Evolutionary conservation across 2,888 invertebrate genomes (phyloP).

Genomic region (Hyposoter dolosus): DNA sequence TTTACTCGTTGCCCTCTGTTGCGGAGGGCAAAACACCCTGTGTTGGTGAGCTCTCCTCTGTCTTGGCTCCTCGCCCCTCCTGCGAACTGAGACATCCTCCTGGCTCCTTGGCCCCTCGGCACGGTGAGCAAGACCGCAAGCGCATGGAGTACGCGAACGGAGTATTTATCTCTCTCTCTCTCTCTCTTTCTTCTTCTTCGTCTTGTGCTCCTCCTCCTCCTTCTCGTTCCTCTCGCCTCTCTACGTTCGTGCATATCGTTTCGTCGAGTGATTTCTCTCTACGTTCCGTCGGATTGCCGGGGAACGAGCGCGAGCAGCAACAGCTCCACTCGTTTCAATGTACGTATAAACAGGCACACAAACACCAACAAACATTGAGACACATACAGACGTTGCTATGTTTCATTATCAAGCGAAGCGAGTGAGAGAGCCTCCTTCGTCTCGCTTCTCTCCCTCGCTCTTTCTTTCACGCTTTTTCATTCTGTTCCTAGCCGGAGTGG

Average conservation of each 20-base stretch:
- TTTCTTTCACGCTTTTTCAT: constrained; percentile 67
- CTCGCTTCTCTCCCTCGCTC: constrained; percentile 54
- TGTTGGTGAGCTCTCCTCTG: background rate
- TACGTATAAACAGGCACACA: constrained; percentile 1
- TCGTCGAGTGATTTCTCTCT: constrained; percentile 40
- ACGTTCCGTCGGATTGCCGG: constrained; percentile 19
- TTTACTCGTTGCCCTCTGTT: constrained; percentile 70
- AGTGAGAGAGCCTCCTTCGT: background rate
- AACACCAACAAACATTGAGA: background rate
- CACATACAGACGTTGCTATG: background rate
- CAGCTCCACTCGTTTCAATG: constrained; percentile 38
- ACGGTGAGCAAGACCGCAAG: constrained; percentile 62
- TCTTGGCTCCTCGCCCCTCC: background rate
- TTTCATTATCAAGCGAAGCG: constrained; percentile 35
- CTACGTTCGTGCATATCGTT: constrained; percentile 39
- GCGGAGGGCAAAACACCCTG: constrained; percentile 65
- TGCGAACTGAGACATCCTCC: background rate
- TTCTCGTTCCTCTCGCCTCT: background rate
- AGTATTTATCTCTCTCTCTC: constrained; percentile 32
- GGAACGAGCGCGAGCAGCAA: constrained; percentile 33
- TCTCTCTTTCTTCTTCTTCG: background rate
- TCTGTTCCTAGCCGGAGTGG: constrained; percentile 2
- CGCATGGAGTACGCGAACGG: constrained; percentile 63
- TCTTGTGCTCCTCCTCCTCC: background rate
- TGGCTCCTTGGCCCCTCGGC: constrained; percentile 19